Evolutionary conservation across 2,113 vertebrate genomes (phyloP).

Genomic region (Leptobrachium ailaonicum): DNA sequence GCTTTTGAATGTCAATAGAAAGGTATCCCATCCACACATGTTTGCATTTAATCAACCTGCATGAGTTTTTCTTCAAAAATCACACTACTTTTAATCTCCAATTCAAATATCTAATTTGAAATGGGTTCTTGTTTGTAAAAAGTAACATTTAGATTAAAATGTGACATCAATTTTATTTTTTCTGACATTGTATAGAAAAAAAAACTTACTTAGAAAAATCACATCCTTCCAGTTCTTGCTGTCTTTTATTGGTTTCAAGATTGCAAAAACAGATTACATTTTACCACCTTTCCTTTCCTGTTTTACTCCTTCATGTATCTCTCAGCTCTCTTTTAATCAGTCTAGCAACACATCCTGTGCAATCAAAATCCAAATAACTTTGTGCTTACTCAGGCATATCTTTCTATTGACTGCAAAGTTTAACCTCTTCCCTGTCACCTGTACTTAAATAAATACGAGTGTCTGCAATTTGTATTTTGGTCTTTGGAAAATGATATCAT

Average conservation of each 20-base stretch:
- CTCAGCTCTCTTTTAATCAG: constrained; percentile 42
- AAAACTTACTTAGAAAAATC: constrained; percentile 34
- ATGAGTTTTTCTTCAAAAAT: neutral
- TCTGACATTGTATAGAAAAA: constrained; percentile 26
- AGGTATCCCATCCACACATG: no score
- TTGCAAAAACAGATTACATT: constrained; percentile 50
- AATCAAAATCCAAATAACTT: constrained; percentile 47
- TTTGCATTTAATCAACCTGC: no score
- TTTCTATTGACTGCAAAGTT: constrained; percentile 39
- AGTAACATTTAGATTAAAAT: constrained; percentile 10
- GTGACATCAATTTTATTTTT: constrained; percentile 7
- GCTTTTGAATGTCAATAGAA: no score
- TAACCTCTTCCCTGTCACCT: constrained; percentile 26
- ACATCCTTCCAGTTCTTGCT: constrained; percentile 41
- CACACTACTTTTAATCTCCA: neutral
- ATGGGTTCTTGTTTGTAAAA: neutral
- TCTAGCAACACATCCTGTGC: constrained; percentile 36
- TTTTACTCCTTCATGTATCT: constrained; percentile 42
- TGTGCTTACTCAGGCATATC: constrained; percentile 39
- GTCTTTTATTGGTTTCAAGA: constrained; percentile 48
- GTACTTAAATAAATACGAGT: neutral
- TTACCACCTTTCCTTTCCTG: constrained; percentile 38
- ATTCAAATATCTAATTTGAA: constrained; percentile 8
- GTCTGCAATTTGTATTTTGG: neutral
- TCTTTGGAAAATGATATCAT: no score